phyloP scores from a whole-genome alignment of 2,113 vertebrate genomes.

The Antechinus stuartii region DNA sequence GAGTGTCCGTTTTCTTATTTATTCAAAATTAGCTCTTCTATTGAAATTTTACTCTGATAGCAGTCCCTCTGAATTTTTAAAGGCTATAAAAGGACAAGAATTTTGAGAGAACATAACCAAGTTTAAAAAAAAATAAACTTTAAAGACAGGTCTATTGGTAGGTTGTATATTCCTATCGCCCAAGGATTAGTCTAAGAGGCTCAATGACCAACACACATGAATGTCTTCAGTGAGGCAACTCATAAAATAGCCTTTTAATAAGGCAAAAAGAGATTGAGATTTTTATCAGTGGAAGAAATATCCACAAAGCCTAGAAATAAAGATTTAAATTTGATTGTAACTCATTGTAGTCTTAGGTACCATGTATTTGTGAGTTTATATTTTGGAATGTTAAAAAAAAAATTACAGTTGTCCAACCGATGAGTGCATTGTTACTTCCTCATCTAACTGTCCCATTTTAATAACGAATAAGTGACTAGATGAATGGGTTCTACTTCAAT shows the following conservation, averaged over 20 bases:
- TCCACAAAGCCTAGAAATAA: neutral
- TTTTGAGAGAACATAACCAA: neutral
- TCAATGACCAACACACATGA: neutral
- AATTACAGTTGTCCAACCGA: neutral
- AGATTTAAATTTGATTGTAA: constrained; percentile 1
- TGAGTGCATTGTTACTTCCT: neutral
- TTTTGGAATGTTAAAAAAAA: constrained; percentile 36
- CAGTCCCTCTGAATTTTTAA: neutral
- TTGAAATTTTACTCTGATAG: neutral
- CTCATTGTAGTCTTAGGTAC: neutral
- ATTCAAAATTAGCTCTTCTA: neutral
- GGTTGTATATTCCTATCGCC: neutral
- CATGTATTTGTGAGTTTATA: constrained; percentile 46
- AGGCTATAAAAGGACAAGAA: neutral
- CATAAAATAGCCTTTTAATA: neutral
- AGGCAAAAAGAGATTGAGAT: neutral
- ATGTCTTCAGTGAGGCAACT: neutral
- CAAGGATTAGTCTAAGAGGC: neutral
- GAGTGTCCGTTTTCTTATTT: constrained; percentile 15
- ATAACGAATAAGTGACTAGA: neutral
- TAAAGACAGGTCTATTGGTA: neutral
- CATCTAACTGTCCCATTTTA: neutral
- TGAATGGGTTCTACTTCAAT: neutral
- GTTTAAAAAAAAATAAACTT: neutral
- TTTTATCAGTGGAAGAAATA: neutral